phyloP scores from a whole-genome alignment of 1,140 invertebrate species.

The Panulirus ornatus region DNA sequence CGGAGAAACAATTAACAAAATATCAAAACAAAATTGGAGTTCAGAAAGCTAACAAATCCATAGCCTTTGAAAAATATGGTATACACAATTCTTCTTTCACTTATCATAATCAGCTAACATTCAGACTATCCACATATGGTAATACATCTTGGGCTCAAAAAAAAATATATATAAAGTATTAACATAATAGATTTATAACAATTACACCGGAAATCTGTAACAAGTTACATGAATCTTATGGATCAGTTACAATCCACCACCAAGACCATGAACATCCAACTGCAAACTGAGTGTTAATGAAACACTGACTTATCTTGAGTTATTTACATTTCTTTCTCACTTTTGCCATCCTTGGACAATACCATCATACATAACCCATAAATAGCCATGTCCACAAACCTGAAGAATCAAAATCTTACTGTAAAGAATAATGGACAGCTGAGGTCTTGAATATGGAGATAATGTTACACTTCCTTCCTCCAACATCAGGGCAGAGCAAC shows the following conservation, averaged over 20 bases:
- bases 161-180: background rate
- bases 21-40: background rate
- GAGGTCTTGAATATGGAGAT: background rate
- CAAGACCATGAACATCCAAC: background rate
- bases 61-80: background rate
- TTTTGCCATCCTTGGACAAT: background rate
- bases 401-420: background rate
- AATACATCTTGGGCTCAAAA: background rate
- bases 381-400: background rate
- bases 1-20: slow-evolving; percentile 13
- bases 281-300: background rate
- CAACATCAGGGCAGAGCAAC: slow-evolving; percentile 1
- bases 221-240: background rate
- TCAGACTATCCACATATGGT: background rate
- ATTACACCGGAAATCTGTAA: background rate
- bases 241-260: background rate
- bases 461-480: background rate
- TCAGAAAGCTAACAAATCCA: background rate
- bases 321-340: background rate
- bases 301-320: background rate
- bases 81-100: background rate
- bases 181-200: background rate
- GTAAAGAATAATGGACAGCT: background rate
- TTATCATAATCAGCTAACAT: background rate
- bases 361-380: background rate